Evolutionary conservation across 2,113 vertebrate genomes (phyloP).

Genomic region (Phrynosoma blainvillii): DNA sequence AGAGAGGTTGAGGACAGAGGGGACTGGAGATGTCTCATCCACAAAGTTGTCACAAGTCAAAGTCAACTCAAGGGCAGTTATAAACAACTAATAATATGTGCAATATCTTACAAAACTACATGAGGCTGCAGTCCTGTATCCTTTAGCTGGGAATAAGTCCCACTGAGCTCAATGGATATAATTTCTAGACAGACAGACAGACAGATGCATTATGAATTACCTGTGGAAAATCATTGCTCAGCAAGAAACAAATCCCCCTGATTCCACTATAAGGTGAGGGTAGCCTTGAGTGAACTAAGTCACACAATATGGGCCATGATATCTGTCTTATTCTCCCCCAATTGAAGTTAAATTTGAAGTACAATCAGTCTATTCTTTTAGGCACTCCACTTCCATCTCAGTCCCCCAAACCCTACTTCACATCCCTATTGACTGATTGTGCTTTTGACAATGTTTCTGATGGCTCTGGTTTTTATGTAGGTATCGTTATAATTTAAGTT

Average conservation of each 20-base stretch:
- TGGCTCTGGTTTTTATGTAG: conserved; percentile 51
- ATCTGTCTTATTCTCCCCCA: conserved; percentile 18
- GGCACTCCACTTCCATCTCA: background rate
- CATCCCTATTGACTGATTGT: conserved; percentile 36
- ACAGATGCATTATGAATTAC: background rate
- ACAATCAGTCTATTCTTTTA: conserved; percentile 36
- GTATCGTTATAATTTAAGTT: conserved; percentile 74
- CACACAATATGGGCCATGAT: conserved; percentile 23
- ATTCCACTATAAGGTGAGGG: background rate
- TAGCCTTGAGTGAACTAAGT: conserved; percentile 22
- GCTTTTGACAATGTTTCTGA: conserved; percentile 52
- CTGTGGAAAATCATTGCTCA: background rate
- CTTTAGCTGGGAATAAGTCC: background rate
- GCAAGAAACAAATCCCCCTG: background rate
- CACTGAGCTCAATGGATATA: background rate
- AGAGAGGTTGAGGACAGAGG: no score
- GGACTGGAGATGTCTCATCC: no score
- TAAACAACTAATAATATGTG: no score
- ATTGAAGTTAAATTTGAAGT: conserved; percentile 36
- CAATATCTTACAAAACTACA: background rate
- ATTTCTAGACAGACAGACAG: background rate
- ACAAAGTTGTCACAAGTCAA: no score
- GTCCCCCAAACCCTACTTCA: conserved; percentile 19
- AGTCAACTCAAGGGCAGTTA: no score
- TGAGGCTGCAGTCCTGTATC: background rate